Evolutionary conservation across 2,797 vertebrate genomes (phyloP), one percentile per base, ranked within the genome.

Genomic region (Selene dorsalis): DNA sequence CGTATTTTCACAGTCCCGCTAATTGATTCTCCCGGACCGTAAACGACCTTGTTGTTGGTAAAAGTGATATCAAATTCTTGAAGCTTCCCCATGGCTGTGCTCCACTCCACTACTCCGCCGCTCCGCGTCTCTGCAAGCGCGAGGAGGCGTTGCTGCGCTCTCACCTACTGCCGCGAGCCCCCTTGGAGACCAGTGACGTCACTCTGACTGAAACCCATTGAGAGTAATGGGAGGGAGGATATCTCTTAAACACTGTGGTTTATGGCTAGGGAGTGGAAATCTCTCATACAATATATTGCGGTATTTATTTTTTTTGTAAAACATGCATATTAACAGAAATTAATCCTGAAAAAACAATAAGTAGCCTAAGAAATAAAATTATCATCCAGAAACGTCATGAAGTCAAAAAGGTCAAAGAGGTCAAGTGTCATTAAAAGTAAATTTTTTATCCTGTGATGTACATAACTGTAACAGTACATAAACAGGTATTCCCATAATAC

Each of bases 51-150:
- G 71, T 92, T 95, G 84, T 94, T 94, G 88, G 88, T 84, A 30
- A 95, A 95, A 84, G 93, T 90, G 65, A 96, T 93, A 18, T 93
- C 91, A 87, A 96, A 96, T 92, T 94, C 92, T 76, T 95, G 94
- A 7, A 96, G 94, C 89, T 95, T 95, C 6, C 95, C 95, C 95
- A 95, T 95, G 80, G 30, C 79, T 74, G 61, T 65, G 70, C 48
- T 80, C 32, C 32, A 35, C 32, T 35, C 69, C 70, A 56, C 58
- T 66, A 2, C 79, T 73, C 65, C 38, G 38, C 71, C 16, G 53
- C 56, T 77, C 82, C 55, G 89, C n/a, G 82, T 64, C 45, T 70
- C 18, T 48, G 69, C 56, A 20, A 12, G 52, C 28, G 60, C 26
- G 50, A 56, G 6, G 74, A 75, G 18, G 62, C 68, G 75, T 66